Percentiles rank a stretch among this genome's conserved stretches.
phyloP scores from a whole-genome alignment of 2,888 invertebrate genomes.

The Ennomos quercinarius region DNA sequence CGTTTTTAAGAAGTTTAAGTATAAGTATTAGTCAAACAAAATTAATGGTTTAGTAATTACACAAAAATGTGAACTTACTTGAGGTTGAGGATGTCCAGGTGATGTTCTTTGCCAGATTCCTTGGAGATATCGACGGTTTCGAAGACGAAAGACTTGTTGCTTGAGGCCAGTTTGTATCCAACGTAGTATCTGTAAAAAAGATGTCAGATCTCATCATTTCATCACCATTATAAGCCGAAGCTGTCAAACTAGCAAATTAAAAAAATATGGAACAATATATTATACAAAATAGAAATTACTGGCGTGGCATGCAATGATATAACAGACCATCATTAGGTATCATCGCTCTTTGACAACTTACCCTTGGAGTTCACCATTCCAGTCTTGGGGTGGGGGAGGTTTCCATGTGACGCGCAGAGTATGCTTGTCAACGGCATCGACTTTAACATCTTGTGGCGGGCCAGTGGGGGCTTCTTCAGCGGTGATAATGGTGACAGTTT shows the following conservation, averaged over 20 bases:
- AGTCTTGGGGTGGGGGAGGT: slow-evolving; percentile 94
- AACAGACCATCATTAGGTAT: too few species aligned
- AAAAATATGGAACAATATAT: too few species aligned
- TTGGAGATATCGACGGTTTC: slow-evolving; percentile 96
- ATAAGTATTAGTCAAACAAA: too few species aligned
- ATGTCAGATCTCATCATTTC: background rate
- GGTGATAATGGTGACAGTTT: slow-evolving; percentile 97
- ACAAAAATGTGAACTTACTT: slow-evolving; percentile 77
- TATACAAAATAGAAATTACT: too few species aligned
- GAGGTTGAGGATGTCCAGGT: slow-evolving; percentile 91
- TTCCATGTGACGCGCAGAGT: slow-evolving; percentile 96
- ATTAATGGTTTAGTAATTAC: too few species aligned
- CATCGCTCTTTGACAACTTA: slow-evolving; percentile 40
- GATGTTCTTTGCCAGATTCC: slow-evolving; percentile 96
- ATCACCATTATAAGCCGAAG: background rate
- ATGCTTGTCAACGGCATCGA: slow-evolving; percentile 95
- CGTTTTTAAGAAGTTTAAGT: too few species aligned
- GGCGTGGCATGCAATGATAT: too few species aligned
- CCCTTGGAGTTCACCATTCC: slow-evolving; percentile 95
- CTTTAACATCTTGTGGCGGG: slow-evolving; percentile 93
- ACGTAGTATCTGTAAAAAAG: slow-evolving; percentile 91
- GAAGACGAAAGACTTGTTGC: slow-evolving; percentile 94
- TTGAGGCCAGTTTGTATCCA: slow-evolving; percentile 93
- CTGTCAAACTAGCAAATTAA: too few species aligned
- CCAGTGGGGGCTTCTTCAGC: slow-evolving; percentile 96